These are phyloP conservation scores for Beroe ovata DNA, from an alignment of 37 sponge, comb jelly and placozoan species.

Conservation along the genomic window DNA sequence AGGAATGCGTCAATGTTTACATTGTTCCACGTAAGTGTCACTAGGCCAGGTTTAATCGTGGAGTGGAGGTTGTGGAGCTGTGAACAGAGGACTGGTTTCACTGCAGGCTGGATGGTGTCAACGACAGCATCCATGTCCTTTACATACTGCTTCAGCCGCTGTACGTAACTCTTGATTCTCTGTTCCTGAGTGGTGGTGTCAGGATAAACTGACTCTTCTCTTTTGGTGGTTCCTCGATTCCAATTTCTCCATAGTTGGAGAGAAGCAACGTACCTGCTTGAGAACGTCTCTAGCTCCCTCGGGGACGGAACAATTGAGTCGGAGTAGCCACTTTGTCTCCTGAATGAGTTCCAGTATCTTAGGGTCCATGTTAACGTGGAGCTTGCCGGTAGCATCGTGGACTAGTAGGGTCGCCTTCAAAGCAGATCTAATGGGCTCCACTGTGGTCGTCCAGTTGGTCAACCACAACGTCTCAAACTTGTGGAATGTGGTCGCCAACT, in stretches of 20 bases:
- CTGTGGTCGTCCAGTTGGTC: slow-evolving; percentile 70
- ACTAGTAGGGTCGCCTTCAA: slow-evolving; percentile 13
- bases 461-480: slow-evolving; percentile 80
- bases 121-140: slow-evolving; percentile 50
- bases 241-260: too few species aligned
- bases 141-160: slow-evolving; percentile 74
- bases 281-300: slow-evolving; percentile 71
- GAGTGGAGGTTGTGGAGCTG: slow-evolving; percentile 52
- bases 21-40: slow-evolving; percentile 86
- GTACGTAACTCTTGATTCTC: slow-evolving; percentile 78
- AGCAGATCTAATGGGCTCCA: slow-evolving; percentile 61
- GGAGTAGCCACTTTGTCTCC: slow-evolving; percentile 75
- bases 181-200: slow-evolving; percentile 72
- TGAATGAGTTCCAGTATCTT: slow-evolving; percentile 71
- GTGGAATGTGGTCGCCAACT: slow-evolving; percentile 76
- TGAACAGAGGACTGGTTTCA: slow-evolving; percentile 71
- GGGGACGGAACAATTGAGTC: slow-evolving; percentile 73
- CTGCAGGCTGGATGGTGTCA: slow-evolving; percentile 21
- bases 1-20: slow-evolving; percentile 93
- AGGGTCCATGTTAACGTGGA: slow-evolving; percentile 67
- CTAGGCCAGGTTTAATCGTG: slow-evolving; percentile 79
- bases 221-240: too few species aligned
- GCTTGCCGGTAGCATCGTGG: slow-evolving; percentile 36
- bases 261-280: slow-evolving; percentile 74
- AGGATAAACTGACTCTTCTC: too few species aligned